A percentile compares a stretch with the other conserved stretches of the same genome.
These are phyloP conservation scores for Xestoiulus laeticollis DNA, from an alignment of 2,888 invertebrate genomes.

Conservation along the genomic window DNA sequence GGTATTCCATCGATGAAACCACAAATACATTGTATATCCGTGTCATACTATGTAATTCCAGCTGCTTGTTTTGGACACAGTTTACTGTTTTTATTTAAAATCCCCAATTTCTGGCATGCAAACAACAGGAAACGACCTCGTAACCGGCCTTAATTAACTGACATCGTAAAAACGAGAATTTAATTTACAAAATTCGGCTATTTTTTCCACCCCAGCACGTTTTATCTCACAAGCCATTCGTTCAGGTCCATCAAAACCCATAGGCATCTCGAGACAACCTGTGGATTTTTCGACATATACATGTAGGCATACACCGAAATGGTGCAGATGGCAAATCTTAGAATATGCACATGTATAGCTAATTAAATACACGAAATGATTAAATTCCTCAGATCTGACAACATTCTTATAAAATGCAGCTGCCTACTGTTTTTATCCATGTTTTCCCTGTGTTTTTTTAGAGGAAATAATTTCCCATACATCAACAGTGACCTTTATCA, in stretches of 20 bases:
- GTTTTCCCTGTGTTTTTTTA: background rate
- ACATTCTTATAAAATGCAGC: background rate
- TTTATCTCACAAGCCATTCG: background rate
- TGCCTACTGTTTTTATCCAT: constrained; percentile 6
- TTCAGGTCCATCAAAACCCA: constrained; percentile 34
- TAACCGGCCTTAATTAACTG: constrained; percentile 1
- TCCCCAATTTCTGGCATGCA: background rate
- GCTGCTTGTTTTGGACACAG: background rate
- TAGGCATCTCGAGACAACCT: background rate
- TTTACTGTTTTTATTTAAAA: background rate
- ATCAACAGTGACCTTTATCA: constrained; percentile 9
- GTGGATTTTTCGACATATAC: background rate
- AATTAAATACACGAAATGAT: background rate
- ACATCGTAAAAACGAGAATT: background rate
- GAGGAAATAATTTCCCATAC: background rate
- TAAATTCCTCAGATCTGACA: background rate
- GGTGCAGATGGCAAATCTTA: constrained; percentile 5
- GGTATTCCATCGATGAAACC: background rate
- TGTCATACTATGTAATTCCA: background rate
- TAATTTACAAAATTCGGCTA: constrained; percentile 6
- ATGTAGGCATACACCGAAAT: too few species aligned
- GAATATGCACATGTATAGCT: background rate
- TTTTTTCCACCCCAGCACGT: background rate
- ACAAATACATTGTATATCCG: background rate
- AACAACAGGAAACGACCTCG: constrained; percentile 22